Conservation (phyloP, 2,888 invertebrate species). For the Colostygia pectinataria region DNA sequence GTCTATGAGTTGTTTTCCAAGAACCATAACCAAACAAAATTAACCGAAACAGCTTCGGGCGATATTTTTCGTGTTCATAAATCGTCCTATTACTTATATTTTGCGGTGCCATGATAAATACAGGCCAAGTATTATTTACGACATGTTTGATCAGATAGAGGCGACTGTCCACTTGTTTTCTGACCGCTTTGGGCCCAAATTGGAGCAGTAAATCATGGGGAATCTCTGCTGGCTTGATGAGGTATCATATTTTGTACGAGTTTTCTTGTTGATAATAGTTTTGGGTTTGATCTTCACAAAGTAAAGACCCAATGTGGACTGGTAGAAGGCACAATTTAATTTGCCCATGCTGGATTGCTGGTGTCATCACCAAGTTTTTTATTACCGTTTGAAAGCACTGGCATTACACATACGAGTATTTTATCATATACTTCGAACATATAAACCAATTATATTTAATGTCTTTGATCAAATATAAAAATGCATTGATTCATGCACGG, state of each 20-base stretch:
- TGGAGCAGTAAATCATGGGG: conserved; percentile 70
- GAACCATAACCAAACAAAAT: conserved; percentile 37
- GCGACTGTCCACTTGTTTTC: conserved; percentile 61
- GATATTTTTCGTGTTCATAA: conserved; percentile 60
- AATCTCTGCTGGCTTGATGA: conserved; percentile 45
- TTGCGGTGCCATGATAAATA: conserved; percentile 72
- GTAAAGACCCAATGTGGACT: too few species aligned
- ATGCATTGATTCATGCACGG: too few species aligned
- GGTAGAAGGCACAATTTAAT: too few species aligned
- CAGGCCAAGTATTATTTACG: conserved; percentile 75
- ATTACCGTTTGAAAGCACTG: too few species aligned
- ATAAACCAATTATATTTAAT: too few species aligned
- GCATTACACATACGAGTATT: too few species aligned
- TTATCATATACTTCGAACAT: too few species aligned
- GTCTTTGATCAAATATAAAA: too few species aligned
- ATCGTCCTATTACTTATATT: conserved; percentile 66
- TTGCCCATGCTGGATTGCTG: too few species aligned
- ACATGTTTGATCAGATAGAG: conserved; percentile 74
- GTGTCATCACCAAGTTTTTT: too few species aligned
- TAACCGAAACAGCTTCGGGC: conserved; percentile 31
- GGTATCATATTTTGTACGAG: conserved; percentile 45
- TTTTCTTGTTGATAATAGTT: conserved; percentile 31
- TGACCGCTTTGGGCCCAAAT: conserved; percentile 60
- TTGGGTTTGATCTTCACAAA: neutral
- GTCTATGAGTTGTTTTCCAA: conserved; percentile 7